Percentiles rank a stretch among this genome's conserved stretches.
phyloP scores from a whole-genome alignment of 2,113 vertebrate genomes.

The Cromileptes altivelis region DNA sequence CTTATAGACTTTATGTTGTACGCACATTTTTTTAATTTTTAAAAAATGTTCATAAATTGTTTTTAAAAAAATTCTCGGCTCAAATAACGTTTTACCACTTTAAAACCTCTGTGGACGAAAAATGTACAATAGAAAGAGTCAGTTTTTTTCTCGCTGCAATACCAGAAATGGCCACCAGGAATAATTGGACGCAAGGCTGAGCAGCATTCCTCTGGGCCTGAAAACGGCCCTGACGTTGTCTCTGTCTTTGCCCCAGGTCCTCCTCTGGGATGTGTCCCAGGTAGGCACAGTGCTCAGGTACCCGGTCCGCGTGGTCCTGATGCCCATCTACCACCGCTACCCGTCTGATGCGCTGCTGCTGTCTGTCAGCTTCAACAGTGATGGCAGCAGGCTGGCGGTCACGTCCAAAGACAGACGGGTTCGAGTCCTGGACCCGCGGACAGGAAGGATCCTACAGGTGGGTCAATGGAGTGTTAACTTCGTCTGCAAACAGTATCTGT shows the following conservation, averaged over 20 bases:
- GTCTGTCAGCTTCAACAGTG: conserved; percentile 92
- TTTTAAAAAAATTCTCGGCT: no score
- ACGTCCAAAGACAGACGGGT: conserved; percentile 91
- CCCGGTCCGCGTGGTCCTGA: conserved; percentile 85
- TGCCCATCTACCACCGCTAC: conserved; percentile 80
- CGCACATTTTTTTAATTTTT: no score
- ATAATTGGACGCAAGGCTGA: no score
- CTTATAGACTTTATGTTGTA: no score
- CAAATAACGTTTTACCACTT: no score
- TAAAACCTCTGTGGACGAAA: no score
- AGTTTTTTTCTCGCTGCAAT: no score
- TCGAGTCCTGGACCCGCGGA: conserved; percentile 89
- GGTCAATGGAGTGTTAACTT: neutral
- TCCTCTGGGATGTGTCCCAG: conserved; percentile 80
- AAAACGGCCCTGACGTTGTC: neutral
- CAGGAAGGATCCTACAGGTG: conserved; percentile 88
- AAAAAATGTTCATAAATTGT: no score
- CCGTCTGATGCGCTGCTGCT: conserved; percentile 87
- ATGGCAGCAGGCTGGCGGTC: conserved; percentile 92
- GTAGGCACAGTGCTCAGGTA: conserved; percentile 74
- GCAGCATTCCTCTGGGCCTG: no score
- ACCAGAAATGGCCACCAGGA: no score
- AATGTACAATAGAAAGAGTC: no score
- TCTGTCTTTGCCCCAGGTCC: conserved; percentile 52
- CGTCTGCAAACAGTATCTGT: neutral